phyloP scores from a whole-genome alignment of 1,140 invertebrate species.

The Idris sp. region DNA sequence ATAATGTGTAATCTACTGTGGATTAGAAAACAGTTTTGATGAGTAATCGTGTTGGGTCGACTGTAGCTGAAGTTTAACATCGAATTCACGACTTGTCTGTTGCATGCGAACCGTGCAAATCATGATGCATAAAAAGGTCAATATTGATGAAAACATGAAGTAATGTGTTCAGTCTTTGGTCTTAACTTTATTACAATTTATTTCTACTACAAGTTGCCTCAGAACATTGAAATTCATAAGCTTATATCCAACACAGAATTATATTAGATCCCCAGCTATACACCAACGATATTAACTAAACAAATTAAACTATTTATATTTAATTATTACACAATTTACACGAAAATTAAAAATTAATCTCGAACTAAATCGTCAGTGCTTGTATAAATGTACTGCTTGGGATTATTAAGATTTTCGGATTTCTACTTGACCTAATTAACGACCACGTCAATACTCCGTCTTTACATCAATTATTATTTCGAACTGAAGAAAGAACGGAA shows the following conservation, averaged over 20 bases:
- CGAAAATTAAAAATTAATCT: no score
- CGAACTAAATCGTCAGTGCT: no score
- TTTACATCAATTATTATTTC: slow-evolving; percentile 25
- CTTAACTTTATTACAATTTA: slow-evolving; percentile 47
- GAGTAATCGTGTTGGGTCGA: slow-evolving; percentile 27
- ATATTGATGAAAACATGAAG: slow-evolving; percentile 44
- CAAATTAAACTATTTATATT: no score
- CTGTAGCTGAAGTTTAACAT: slow-evolving; percentile 37
- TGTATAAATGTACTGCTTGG: no score
- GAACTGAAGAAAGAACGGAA: slow-evolving; percentile 15
- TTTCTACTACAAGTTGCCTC: slow-evolving; percentile 43
- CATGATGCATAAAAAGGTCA: slow-evolving; percentile 54
- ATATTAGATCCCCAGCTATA: no score
- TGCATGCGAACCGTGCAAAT: slow-evolving; percentile 51
- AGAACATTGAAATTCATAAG: no score
- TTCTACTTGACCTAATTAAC: slow-evolving; percentile 33
- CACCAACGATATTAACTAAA: no score
- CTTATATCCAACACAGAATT: no score
- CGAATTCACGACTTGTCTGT: slow-evolving; percentile 47
- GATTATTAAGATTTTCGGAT: slow-evolving; percentile 25
- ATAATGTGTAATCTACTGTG: slow-evolving; percentile 28
- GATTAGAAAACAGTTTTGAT: slow-evolving; percentile 31
- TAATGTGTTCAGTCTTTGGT: slow-evolving; percentile 28
- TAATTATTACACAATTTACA: no score
- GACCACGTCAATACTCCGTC: slow-evolving; percentile 12